phyloP scores from a whole-genome alignment of 2,888 invertebrate species.

The Cosmorhoe ocellata region DNA sequence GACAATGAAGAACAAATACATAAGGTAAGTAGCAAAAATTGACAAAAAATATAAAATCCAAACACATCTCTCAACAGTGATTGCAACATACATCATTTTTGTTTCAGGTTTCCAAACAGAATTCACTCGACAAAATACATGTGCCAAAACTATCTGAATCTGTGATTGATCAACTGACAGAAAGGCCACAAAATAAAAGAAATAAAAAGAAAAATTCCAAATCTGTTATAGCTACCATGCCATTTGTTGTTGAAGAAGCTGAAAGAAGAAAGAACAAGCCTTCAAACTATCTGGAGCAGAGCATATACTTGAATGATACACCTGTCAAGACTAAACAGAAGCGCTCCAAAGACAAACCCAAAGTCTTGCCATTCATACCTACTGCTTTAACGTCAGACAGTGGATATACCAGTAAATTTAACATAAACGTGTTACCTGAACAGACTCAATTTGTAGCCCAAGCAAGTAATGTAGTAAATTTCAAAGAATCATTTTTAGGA shows the following conservation, averaged over 20 bases:
- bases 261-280: conserved; percentile 60
- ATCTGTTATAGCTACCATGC: conserved; percentile 56
- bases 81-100: not conserved
- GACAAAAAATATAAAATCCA: conserved; percentile 5
- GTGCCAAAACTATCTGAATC: conserved; percentile 60
- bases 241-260: conserved; percentile 62
- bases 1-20: conserved; percentile 36
- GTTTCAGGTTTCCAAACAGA: conserved; percentile 56
- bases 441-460: conserved; percentile 64
- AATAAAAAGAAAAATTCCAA: conserved; percentile 27
- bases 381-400: conserved; percentile 62
- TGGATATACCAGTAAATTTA: conserved; percentile 72
- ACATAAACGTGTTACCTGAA: conserved; percentile 60
- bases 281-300: conserved; percentile 71
- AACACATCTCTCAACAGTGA: no score
- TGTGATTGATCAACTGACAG: conserved; percentile 58
- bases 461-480: conserved; percentile 51
- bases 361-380: conserved; percentile 67
- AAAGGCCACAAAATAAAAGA: conserved; percentile 43
- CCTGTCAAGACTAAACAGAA: conserved; percentile 44
- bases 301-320: conserved; percentile 62
- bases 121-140: conserved; percentile 53
- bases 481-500: conserved; percentile 59
- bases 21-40: conserved; percentile 59
- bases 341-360: conserved; percentile 47